These are phyloP conservation scores for Ormyrus nitidulus DNA, from an alignment of 2,888 invertebrate species.

Conservation along the genomic window DNA sequence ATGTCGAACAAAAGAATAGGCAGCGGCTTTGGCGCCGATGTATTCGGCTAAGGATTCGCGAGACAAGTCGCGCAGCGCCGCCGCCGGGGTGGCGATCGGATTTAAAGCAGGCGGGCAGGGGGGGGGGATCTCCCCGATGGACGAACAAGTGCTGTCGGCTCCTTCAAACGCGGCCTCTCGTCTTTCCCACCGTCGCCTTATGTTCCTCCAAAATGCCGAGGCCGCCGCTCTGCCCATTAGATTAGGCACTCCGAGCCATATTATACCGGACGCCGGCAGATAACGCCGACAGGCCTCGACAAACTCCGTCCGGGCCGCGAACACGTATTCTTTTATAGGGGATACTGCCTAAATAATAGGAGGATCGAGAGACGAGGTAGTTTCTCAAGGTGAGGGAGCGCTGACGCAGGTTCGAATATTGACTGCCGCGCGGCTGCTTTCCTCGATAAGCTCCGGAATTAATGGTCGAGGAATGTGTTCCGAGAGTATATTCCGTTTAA, in stretches of 20 bases:
- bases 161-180: conserved; percentile 55
- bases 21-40: conserved; percentile 23
- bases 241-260: conserved; percentile 20
- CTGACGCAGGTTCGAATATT: too few relatives aligned
- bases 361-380: too few relatives aligned
- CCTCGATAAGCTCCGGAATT: too few relatives aligned
- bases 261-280: conserved; percentile 17
- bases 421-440: too few relatives aligned
- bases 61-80: not conserved
- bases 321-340: not conserved
- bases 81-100: conserved; percentile 67
- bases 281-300: conserved; percentile 25
- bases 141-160: conserved; percentile 72
- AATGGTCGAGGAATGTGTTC: too few relatives aligned
- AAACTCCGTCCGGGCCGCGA: not conserved
- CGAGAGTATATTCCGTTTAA: too few relatives aligned
- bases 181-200: conserved; percentile 30
- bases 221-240: conserved; percentile 26
- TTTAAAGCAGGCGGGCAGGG: conserved; percentile 65
- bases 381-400: too few relatives aligned
- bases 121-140: conserved; percentile 64
- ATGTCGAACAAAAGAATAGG: not conserved
- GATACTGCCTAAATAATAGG: too few relatives aligned
- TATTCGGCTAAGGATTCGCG: conserved; percentile 20
- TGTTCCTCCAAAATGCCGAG: not conserved